phyloP scores from a whole-genome alignment of 2,888 invertebrate genomes.

The Dione juno region DNA sequence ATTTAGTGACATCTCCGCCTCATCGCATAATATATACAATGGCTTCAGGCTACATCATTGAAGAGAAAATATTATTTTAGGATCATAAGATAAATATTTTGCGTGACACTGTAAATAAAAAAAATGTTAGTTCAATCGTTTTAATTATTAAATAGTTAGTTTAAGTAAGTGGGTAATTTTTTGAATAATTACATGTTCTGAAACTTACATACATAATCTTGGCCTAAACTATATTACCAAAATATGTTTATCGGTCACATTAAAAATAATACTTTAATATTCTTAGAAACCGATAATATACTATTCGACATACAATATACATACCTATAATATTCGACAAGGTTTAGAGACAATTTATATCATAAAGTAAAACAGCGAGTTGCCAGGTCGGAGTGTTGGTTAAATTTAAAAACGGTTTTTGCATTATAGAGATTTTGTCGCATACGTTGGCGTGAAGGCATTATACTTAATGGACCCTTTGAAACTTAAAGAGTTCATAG shows the following conservation, averaged over 20 bases:
- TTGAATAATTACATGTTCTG: too few relatives aligned
- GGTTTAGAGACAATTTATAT: background rate
- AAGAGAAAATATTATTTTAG: conserved; percentile 12
- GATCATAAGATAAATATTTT: background rate
- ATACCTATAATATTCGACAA: background rate
- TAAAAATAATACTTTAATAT: conserved; percentile 2
- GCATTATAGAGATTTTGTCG: conserved; percentile 71
- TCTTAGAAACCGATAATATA: background rate
- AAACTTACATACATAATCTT: background rate
- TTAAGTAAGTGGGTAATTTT: too few relatives aligned
- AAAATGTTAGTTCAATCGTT: too few relatives aligned
- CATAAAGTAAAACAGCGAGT: conserved; percentile 42
- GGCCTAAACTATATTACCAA: background rate
- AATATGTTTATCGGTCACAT: background rate
- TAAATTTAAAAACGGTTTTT: conserved; percentile 74
- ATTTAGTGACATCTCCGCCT: conserved; percentile 37
- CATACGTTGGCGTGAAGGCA: conserved; percentile 70
- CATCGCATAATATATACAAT: conserved; percentile 17
- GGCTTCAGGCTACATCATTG: conserved; percentile 3
- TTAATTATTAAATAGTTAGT: too few relatives aligned
- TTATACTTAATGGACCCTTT: conserved; percentile 75
- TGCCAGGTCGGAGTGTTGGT: conserved; percentile 52
- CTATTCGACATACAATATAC: too few relatives aligned
- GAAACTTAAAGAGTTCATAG: conserved; percentile 66
- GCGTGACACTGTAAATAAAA: background rate